These are phyloP conservation scores for Drosophila maculinotata DNA, from an alignment of 2,888 invertebrate species.

Conservation along the genomic window DNA sequence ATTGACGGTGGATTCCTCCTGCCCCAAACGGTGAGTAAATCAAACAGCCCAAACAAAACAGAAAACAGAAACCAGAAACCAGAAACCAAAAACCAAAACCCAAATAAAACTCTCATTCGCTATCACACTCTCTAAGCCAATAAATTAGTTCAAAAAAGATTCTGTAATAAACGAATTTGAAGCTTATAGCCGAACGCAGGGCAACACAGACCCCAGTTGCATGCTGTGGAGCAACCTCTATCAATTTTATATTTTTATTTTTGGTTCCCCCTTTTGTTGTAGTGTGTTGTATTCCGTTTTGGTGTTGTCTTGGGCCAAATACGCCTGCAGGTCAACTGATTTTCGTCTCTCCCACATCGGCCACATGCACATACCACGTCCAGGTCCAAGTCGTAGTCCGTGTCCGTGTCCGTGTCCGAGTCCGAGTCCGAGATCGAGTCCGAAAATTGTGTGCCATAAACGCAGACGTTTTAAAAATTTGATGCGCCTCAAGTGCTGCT, in stretches of 20 bases:
- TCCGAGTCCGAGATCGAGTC: constrained; percentile 42
- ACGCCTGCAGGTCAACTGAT: constrained; percentile 69
- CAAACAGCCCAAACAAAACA: constrained; percentile 1
- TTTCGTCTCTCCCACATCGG: constrained; percentile 74
- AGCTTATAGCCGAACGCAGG: constrained; percentile 38
- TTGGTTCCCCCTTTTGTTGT: constrained; percentile 24
- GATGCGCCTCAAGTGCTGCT: constrained; percentile 76
- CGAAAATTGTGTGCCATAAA: constrained; percentile 78
- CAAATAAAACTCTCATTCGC: constrained; percentile 5
- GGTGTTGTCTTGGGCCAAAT: constrained; percentile 62
- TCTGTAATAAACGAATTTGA: constrained; percentile 76
- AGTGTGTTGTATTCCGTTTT: constrained; percentile 32
- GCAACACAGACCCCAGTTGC: constrained; percentile 47
- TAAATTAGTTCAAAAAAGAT: constrained; percentile 75
- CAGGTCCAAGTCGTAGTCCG: constrained; percentile 28
- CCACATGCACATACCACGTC: constrained; percentile 71
- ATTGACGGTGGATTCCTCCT: constrained; percentile 85
- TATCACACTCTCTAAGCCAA: constrained; percentile 41
- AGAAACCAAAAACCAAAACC: neutral
- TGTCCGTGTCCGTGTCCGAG: constrained; percentile 36
- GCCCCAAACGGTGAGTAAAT: constrained; percentile 84
- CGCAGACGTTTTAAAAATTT: constrained; percentile 81
- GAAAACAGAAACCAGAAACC: neutral
- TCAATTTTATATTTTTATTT: constrained; percentile 13
- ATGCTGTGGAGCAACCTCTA: constrained; percentile 56